Percentiles rank a stretch among this genome's conserved stretches.
Evolutionary conservation across 2,888 invertebrate genomes (phyloP).

Genomic region (Osmoderma eremita): DNA sequence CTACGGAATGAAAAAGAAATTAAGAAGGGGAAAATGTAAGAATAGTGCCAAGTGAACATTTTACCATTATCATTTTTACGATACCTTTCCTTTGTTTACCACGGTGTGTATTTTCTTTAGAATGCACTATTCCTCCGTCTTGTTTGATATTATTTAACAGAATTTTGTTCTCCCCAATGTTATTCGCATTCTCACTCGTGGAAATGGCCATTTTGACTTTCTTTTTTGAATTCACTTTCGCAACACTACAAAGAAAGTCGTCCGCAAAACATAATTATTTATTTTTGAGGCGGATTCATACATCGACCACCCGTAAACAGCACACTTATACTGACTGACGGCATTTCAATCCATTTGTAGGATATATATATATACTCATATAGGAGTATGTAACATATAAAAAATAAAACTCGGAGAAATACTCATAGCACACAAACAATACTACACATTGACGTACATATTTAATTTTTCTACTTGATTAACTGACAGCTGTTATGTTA

Average conservation of each 20-base stretch:
- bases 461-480: constrained; percentile 8
- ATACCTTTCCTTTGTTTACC: constrained; percentile 40
- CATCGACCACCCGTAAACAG: background rate
- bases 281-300: background rate
- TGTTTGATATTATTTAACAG: constrained; percentile 24
- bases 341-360: constrained; percentile 7
- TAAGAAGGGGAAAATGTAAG: too few species aligned
- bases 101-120: constrained; percentile 11
- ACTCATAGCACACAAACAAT: constrained; percentile 3
- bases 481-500: constrained; percentile 3
- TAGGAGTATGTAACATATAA: background rate
- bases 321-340: constrained; percentile 23
- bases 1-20: background rate
- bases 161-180: constrained; percentile 17
- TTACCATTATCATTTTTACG: constrained; percentile 7
- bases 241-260: constrained; percentile 16
- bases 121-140: constrained; percentile 12
- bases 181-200: constrained; percentile 1
- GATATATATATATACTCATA: background rate
- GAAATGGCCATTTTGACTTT: constrained; percentile 28
- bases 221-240: background rate
- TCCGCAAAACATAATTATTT: constrained; percentile 18
- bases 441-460: background rate
- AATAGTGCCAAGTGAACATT: too few species aligned
- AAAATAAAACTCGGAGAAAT: constrained; percentile 27